Evolutionary conservation across 2,888 invertebrate genomes (phyloP), one percentile per base, ranked within the genome.

Genomic region (Tenthredo scrophulariae): DNA sequence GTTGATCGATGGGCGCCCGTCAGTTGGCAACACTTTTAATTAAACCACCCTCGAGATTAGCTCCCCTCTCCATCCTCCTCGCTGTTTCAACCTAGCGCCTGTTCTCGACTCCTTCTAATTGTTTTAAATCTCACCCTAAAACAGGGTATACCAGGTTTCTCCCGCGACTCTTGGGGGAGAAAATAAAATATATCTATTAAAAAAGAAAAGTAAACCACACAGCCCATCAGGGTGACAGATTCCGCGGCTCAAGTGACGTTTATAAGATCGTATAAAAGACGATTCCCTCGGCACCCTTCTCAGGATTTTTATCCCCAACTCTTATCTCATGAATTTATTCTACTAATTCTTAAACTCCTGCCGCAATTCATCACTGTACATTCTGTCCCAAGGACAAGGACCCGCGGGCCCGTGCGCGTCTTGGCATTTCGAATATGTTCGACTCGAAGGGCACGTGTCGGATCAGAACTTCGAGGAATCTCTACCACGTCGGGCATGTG

Each of bases 21-120:
- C 93, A 92, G 93, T 93, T 93, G 93, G 93, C 91, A 92, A 90
- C 91, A 92, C 93, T 93, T 93, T 93, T 93, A 93, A 93, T 93
- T 93, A 93, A 93, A 93, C 90, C 92, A 87, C 93, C 93, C 93
- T 92, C 92, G 91, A 93, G 93, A 93, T 93, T 93, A 93, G 93
- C 91, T 91, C 91, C 90, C 90, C 90, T 89, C 89, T 87, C 89
- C 58, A 82, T 84, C 83, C 46, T 33, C 85, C 58, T 74, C 84
- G 80, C 43, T 54, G 46, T 70, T 83, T 84, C 86, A 58, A 65
- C 22, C 58, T n/a, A 43, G 43, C 83, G 83, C 86, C 84, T 85
- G 85, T 83, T 84, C 87, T 85, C 86, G 87, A 87, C 86, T 91
- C 90, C 91, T 91, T 92, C 91, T 93, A 93, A 93, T 93, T 93